Percentiles rank a stretch among this genome's conserved stretches.
Evolutionary conservation across 2,113 vertebrate species (phyloP).

Genomic region (Bombycilla garrulus): DNA sequence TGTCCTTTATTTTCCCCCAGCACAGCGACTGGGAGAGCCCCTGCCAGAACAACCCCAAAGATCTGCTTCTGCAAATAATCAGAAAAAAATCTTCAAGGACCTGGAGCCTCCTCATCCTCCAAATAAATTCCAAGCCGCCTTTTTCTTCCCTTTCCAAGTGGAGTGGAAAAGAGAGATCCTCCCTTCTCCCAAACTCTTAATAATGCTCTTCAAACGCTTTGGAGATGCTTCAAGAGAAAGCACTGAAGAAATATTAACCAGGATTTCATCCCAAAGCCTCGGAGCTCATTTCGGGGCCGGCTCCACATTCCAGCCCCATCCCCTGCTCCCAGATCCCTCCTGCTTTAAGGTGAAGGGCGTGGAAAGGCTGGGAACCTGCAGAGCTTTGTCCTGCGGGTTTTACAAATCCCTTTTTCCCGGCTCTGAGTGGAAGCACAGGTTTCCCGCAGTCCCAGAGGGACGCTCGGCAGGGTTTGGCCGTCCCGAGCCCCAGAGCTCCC

Average conservation of each 20-base stretch:
- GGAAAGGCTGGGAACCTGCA: background rate
- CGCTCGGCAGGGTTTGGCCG: fast-evolving
- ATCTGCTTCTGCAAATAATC: slow-evolving; percentile 9
- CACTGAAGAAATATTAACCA: background rate
- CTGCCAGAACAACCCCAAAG: background rate
- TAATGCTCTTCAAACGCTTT: background rate
- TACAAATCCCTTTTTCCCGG: fast-evolving
- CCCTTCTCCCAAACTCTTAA: background rate
- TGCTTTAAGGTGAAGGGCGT: background rate
- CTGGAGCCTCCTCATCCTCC: background rate
- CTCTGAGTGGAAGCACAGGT: background rate
- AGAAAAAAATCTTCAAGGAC: background rate
- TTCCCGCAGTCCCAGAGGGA: background rate
- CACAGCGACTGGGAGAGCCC: background rate
- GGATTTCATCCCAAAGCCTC: background rate
- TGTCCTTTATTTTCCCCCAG: background rate
- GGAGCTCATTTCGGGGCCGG: background rate
- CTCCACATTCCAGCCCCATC: background rate
- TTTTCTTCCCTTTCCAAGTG: slow-evolving; percentile 25
- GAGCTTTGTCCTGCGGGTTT: background rate
- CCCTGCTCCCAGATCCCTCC: background rate
- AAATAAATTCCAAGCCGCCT: slow-evolving; percentile 18
- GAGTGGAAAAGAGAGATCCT: slow-evolving; percentile 6
- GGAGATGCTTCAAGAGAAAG: slow-evolving; percentile 34
- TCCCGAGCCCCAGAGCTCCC: background rate